A percentile compares a stretch with the other conserved stretches of the same genome.
Evolutionary conservation across 2,113 vertebrate genomes (phyloP).

Genomic region (Strix uralensis): DNA sequence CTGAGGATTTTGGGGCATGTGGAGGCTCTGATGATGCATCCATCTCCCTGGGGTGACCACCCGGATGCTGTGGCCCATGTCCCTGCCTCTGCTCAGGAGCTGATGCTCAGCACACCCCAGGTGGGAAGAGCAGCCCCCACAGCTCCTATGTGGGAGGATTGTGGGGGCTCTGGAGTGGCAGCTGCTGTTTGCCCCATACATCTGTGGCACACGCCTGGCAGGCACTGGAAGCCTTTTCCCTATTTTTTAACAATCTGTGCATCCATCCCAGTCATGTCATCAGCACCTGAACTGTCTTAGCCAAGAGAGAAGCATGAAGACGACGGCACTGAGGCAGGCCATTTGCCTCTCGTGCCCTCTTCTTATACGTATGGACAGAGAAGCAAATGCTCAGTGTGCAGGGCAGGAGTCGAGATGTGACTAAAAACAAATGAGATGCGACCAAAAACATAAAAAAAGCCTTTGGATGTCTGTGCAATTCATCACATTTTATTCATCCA

Average conservation of each 20-base stretch:
- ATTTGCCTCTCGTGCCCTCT: not conserved
- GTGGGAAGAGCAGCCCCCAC: not conserved
- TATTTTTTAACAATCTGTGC: not conserved
- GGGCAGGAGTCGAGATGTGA: not conserved
- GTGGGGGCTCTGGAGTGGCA: not conserved
- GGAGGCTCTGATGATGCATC: not conserved
- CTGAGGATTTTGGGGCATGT: not conserved
- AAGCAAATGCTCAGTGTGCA: fast-evolving
- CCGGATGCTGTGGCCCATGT: fast-evolving
- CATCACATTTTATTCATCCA: not conserved
- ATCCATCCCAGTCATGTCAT: not conserved
- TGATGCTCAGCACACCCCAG: fast-evolving
- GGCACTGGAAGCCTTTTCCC: not conserved
- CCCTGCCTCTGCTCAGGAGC: not conserved
- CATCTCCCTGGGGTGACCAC: not conserved
- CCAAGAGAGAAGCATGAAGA: not conserved
- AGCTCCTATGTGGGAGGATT: not conserved
- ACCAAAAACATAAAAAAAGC: not conserved
- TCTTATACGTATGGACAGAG: not conserved
- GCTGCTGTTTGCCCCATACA: not conserved
- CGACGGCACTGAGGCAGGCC: not conserved
- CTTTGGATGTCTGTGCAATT: not conserved
- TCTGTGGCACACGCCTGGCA: not conserved
- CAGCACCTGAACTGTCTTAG: not conserved
- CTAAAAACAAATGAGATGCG: not conserved